Conservation (phyloP, 2,113 vertebrate genomes). For the Nanger granti region DNA sequence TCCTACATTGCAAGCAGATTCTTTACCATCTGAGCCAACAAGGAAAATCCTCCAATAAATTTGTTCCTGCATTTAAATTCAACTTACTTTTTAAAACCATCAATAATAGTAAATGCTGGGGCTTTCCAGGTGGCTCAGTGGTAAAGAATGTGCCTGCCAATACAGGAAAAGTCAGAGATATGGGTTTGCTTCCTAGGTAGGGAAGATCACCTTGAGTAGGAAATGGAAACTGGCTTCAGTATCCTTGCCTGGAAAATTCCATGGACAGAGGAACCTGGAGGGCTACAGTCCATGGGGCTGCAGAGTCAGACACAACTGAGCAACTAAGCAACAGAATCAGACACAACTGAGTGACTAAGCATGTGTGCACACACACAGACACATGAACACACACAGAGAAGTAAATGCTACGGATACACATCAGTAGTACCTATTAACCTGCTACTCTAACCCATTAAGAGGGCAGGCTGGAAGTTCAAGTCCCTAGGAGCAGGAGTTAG, state of each 20-base stretch:
- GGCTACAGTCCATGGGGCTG: background rate
- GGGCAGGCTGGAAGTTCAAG: background rate
- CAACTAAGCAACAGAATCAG: background rate
- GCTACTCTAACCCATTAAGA: background rate
- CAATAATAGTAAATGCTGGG: background rate
- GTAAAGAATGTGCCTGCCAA: background rate
- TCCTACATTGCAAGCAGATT: background rate
- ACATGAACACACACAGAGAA: background rate
- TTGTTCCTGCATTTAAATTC: background rate
- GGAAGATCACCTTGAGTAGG: background rate
- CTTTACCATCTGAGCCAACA: background rate
- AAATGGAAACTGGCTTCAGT: background rate
- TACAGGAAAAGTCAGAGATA: background rate
- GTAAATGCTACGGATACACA: background rate
- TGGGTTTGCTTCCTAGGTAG: background rate
- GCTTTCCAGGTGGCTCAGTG: background rate
- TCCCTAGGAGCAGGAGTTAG: background rate
- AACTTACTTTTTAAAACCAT: background rate
- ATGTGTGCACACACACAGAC: rapidly evolving
- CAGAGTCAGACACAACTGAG: background rate
- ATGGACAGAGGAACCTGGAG: background rate
- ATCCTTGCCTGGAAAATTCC: background rate
- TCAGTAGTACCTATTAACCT: background rate
- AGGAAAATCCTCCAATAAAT: background rate
- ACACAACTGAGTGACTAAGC: background rate